These are phyloP conservation scores for Palaemon carinicauda DNA, from an alignment of 1,140 invertebrate species.

Conservation along the genomic window DNA sequence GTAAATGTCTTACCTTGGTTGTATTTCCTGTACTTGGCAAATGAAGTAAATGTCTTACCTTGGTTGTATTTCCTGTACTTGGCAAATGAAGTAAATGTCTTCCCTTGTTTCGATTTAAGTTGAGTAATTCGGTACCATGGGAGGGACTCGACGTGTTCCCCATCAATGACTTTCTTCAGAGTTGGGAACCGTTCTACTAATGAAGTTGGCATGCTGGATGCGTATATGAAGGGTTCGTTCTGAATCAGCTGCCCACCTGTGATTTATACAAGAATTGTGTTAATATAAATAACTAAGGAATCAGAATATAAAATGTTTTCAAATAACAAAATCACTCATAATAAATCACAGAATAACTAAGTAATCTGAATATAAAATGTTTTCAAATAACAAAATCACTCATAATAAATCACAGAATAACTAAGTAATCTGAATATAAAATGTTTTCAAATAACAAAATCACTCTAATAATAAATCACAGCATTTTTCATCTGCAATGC, in stretches of 20 bases:
- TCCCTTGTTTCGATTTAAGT: constrained; percentile 70
- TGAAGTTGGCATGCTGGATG: constrained; percentile 69
- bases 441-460: too few relatives aligned
- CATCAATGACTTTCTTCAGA: constrained; percentile 72
- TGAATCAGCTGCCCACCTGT: constrained; percentile 72
- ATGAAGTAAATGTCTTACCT: constrained; percentile 54
- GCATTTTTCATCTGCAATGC: too few relatives aligned
- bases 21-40: background rate
- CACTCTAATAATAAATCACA: background rate
- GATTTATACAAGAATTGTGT: background rate
- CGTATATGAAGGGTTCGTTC: constrained; percentile 78
- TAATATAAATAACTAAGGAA: background rate
- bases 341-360: too few relatives aligned
- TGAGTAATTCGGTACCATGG: constrained; percentile 73
- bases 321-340: too few relatives aligned
- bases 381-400: too few relatives aligned
- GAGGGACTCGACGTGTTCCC: constrained; percentile 70
- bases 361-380: too few relatives aligned
- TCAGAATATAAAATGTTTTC: too few relatives aligned
- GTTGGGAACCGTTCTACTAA: constrained; percentile 69
- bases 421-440: too few relatives aligned
- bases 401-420: too few relatives aligned
- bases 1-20: constrained; percentile 72
- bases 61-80: constrained; percentile 78
- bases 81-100: constrained; percentile 79